Conservation (phyloP, 2,113 vertebrate species). For the Platysternon megacephalum region DNA sequence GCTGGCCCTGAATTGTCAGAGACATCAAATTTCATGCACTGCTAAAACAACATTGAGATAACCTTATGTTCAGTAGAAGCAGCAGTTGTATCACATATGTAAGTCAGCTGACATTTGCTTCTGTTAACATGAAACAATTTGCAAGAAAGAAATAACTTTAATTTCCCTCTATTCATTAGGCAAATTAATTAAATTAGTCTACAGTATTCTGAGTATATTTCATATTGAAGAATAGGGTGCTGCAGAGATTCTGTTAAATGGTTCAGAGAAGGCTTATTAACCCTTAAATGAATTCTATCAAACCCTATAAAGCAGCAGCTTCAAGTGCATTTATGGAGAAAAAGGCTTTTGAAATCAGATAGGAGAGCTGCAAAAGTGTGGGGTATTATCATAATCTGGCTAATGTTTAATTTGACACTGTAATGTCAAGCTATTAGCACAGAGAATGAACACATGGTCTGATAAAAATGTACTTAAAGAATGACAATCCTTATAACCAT, state of each 20-base stretch:
- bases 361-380: slow-evolving; percentile 48
- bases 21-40: slow-evolving; percentile 62
- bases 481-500: slow-evolving; percentile 59
- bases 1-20: slow-evolving; percentile 61
- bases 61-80: slow-evolving; percentile 69
- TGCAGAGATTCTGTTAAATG: slow-evolving; percentile 53
- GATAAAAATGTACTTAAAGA: slow-evolving; percentile 69
- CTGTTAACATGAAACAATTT: slow-evolving; percentile 36
- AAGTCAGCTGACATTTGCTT: slow-evolving; percentile 59
- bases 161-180: slow-evolving; percentile 64
- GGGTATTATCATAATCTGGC: slow-evolving; percentile 60
- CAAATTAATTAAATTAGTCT: slow-evolving; percentile 64
- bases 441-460: slow-evolving; percentile 59
- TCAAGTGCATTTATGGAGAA: slow-evolving; percentile 57
- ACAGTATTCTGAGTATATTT: slow-evolving; percentile 14
- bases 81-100: background rate
- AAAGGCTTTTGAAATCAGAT: slow-evolving; percentile 65
- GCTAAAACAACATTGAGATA: slow-evolving; percentile 77
- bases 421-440: slow-evolving; percentile 63
- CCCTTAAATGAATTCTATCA: slow-evolving; percentile 50
- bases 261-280: slow-evolving; percentile 67
- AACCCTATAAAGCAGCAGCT: slow-evolving; percentile 42
- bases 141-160: background rate
- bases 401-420: slow-evolving; percentile 65
- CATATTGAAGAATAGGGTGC: background rate